Evolutionary conservation across 92 coral and sea anemone species (phyloP), one percentile per base, ranked within the genome.

Genomic region (Heliopora coerulea): DNA sequence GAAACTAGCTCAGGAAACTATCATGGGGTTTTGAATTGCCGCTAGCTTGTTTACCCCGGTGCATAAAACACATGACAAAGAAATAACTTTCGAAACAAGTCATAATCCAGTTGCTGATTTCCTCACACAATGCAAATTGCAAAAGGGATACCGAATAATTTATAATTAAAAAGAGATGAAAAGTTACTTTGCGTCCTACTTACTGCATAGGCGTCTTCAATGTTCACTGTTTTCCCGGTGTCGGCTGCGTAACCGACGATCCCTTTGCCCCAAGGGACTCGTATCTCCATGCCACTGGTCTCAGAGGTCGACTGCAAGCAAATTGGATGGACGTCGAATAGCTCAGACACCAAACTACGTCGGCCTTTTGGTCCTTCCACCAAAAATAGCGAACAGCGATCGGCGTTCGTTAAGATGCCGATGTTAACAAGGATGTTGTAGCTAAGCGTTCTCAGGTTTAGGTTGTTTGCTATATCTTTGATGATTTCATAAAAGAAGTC

Each of bases 201-300:
- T 82, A 95, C 99, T 97, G 91, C 99, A 49, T 95, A 95, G 24
- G 99, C 99, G 83, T 95, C 99, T 65, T 92, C 92, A 58, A 95
- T 95, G 91, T 95, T 95, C 72, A 95, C 96, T 27, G 99, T 95
- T 56, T 95, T 95, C 29, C 99, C 99, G 6, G 99, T 95, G 52
- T 91, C 88, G 41, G 99, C 99, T 13, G 99, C 99, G 65, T 95
- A 95, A 0, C 99, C 99, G 42, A 95, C 99, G 79, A 95, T 76
- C 12, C 99, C 99, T 56, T 88, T 92, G 49, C 99, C 99, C 91
- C 91, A 88, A 0, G 99, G 99, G 32, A 95, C 99, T 73, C 97
- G 73, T 54, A 95, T 95, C 73, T 95, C 87, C 61, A 95, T 86
- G 20, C 89, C 89, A 41, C 84, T 96, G 50, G 85, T 80, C 20